These are phyloP conservation scores for Agrochola lota DNA, from an alignment of 2,888 invertebrate species.

Conservation along the genomic window DNA sequence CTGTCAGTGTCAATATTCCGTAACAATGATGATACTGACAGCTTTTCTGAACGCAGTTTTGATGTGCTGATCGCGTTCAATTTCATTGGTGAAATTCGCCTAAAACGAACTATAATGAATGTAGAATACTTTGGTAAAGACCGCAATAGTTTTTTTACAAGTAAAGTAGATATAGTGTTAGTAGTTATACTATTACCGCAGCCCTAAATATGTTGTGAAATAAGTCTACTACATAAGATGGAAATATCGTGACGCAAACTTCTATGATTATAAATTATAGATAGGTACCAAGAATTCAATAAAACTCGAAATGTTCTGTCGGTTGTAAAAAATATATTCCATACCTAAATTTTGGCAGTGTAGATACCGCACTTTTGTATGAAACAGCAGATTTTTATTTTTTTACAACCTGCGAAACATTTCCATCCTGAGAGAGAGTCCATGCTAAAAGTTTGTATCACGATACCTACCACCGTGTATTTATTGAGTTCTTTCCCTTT, in stretches of 20 bases:
- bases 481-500: background rate
- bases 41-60: too few species aligned
- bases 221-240: background rate
- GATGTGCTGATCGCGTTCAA: too few species aligned
- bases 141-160: too few species aligned
- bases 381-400: background rate
- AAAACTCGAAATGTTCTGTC: background rate
- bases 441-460: background rate
- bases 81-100: too few species aligned
- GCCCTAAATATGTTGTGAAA: background rate
- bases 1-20: too few species aligned
- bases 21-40: too few species aligned
- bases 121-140: too few species aligned
- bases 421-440: background rate
- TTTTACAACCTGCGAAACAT: too few species aligned
- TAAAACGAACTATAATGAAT: too few species aligned
- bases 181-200: background rate
- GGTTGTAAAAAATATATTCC: background rate
- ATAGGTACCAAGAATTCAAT: background rate
- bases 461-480: background rate
- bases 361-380: background rate
- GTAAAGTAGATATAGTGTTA: too few species aligned
- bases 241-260: background rate
- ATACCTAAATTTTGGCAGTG: background rate
- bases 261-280: too few species aligned